Base-by-base conservation (phyloP, 2,113 vertebrate species). In the Hippocampus comes region DNA sequence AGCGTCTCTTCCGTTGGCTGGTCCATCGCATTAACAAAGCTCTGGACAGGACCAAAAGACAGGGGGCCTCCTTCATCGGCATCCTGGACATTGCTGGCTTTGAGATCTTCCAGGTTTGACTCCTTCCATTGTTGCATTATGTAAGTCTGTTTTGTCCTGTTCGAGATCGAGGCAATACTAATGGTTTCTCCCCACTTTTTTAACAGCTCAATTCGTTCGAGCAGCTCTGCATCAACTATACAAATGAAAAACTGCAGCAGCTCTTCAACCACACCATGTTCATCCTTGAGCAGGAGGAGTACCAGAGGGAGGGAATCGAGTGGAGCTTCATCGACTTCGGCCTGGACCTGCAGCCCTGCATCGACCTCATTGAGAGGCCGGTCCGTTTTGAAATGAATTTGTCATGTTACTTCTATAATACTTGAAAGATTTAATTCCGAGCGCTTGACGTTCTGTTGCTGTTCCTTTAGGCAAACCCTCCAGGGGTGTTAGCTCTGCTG, bases 251-350 rank as follows among this genome's bases (percentile, higher is more conserved):
- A 91, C 92, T 97, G 70, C 96, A 98, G 89, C 96, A 98, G 84
- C 92, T 98, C 20, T 98, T 98, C 92, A 98, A 98, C 90, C 96
- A 98, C 89, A 97, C 96, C 59, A 98, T 98, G 96, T 98, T 98
- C 74, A 55, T 82, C 68, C 77, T 82, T 71, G 81, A 97, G 92
- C 97, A 99, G 86, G 97, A 99, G 84, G 97, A 99, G 70, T 99
- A 99, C 84, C 96, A 99, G 85, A 92, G 96, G 0, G 97, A 99
- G 85, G 97, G 97, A 63, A 99, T 99, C n/a, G 96, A 99, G 91
- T 99, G 97, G 97, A 99, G 95, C 86, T 99, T 99, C 91, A 99
- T 99, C 30, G 97, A 99, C 83, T 99, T 99, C 0, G 97, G 97
- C 60, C 92, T 99, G 2, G 97, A 99, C 70, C 93, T 99, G 81